Base-by-base conservation (phyloP, 92 coral and sea anemone genomes). In the Actinernus sp. region DNA sequence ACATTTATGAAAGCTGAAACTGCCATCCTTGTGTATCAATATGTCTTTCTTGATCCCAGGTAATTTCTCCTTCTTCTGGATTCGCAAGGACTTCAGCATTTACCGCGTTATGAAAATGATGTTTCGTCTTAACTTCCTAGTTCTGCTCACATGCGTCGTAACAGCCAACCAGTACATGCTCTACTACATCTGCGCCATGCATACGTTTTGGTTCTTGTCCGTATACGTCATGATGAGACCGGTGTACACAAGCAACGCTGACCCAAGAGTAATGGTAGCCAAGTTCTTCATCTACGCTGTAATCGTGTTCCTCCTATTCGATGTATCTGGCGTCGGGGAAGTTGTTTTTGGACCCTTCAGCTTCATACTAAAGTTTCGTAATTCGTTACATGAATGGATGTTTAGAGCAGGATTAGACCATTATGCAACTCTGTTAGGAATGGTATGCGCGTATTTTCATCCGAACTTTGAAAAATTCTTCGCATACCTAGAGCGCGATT, bases 121-220 rank as follows among this genome's bases (percentile, higher is more conserved):
- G 31, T 90, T 90, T 55, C 97, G 97, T 1, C 73, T 90, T 23
- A 90, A 90, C 72, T 90, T 90, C 68, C 82, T 90, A 1, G 97
- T 90, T 4, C 38, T 85, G 49, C 38, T 90, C 73, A 90, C 97
- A 59, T 90, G 97, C 59, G 21, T 76, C 24, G 92, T 90, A 21
- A 87, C 90, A 22, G 82, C 88, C 45, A 90, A 90, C 49, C 92
- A 90, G 49, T 90, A 90, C 69, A 90, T 90, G 97, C 65, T 90
- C 12, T 90, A 90, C 71, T 90, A 90, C 86, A 90, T 90, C 60
- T 90, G 97, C 60, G 88, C 97, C 22, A 90, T 90, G 97, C 97
- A 90, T 63, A 85, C 97, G 11, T 90, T 90, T 43, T 90, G 97
- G 97, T 90, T 90, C 49, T 23, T 90, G 45, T 75, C 92, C 28